Conservation (phyloP, 2,113 vertebrate genomes). For the Psilopogon haemacephalus region DNA sequence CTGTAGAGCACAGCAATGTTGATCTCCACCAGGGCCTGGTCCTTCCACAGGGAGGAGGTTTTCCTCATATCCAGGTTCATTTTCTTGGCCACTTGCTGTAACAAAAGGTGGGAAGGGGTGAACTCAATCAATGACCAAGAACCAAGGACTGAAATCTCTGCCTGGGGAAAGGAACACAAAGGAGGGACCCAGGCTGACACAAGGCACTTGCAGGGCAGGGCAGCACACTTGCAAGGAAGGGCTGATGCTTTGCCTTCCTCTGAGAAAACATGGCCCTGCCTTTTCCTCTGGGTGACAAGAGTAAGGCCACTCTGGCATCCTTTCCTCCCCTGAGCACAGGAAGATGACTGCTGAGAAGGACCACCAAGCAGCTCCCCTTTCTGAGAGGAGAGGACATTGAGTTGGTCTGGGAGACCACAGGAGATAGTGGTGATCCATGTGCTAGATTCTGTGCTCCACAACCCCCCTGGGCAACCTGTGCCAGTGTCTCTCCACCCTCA, state of each 20-base stretch:
- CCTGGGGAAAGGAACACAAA: neutral
- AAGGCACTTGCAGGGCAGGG: neutral
- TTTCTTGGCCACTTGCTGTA: constrained; percentile 90
- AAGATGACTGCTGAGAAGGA: neutral
- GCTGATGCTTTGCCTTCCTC: neutral
- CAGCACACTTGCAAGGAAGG: neutral
- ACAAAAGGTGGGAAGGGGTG: neutral
- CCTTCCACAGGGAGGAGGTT: constrained; percentile 96
- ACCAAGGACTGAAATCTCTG: neutral
- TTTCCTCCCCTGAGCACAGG: neutral
- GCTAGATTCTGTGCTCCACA: too few species aligned
- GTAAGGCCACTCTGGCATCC: neutral
- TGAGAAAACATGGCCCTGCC: neutral
- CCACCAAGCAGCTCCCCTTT: neutral
- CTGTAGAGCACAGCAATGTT: constrained; percentile 97
- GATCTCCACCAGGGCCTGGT: constrained; percentile 95
- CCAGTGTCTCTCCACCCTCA: too few species aligned
- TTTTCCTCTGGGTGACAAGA: neutral
- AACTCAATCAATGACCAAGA: neutral
- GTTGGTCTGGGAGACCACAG: neutral
- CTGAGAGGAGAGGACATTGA: neutral
- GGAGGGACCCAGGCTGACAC: neutral
- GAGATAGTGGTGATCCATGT: neutral
- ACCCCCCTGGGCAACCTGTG: too few species aligned
- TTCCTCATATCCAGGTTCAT: constrained; percentile 95